A percentile compares a stretch with the other conserved stretches of the same genome.
Conservation (phyloP, 2,888 invertebrate genomes). For the Cheilosia scutellata region DNA sequence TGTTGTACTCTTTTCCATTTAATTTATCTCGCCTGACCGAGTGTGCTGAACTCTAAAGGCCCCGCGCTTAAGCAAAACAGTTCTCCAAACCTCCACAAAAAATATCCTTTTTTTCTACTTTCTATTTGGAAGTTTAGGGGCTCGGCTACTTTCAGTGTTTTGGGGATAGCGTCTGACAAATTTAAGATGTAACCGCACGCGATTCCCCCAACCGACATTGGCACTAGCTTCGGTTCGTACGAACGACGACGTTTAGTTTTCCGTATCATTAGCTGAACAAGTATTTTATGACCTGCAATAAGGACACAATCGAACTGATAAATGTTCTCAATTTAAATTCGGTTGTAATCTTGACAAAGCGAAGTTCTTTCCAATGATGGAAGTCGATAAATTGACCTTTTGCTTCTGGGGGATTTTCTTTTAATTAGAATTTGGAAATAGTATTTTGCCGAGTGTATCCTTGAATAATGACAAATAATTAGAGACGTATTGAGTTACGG, state of each 20-base stretch:
- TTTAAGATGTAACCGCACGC: constrained; percentile 55
- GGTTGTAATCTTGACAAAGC: constrained; percentile 44
- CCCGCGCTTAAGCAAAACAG: too few relatives aligned
- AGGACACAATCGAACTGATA: constrained; percentile 35
- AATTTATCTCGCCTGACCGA: neutral
- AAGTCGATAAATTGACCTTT: constrained; percentile 26
- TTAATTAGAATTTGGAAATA: constrained; percentile 27
- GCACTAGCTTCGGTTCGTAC: constrained; percentile 25
- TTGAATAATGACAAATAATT: constrained; percentile 20
- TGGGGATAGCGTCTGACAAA: neutral
- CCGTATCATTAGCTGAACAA: constrained; percentile 47
- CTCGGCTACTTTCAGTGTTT: neutral
- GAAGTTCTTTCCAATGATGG: constrained; percentile 12
- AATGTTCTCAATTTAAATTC: constrained; percentile 40
- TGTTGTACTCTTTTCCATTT: constrained; percentile 15
- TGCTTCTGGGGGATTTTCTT: neutral
- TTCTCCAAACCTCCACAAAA: neutral
- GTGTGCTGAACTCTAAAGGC: too few relatives aligned
- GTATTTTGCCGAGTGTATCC: neutral
- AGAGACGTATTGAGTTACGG: neutral
- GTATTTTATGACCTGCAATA: constrained; percentile 16
- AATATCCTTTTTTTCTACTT: neutral
- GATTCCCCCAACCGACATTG: constrained; percentile 11
- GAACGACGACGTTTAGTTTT: constrained; percentile 47
- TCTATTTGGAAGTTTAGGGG: constrained; percentile 13